Evolutionary conservation across 2,888 invertebrate genomes (phyloP), one percentile per base, ranked within the genome.

Genomic region (Stenoptilia bipunctidactyla): DNA sequence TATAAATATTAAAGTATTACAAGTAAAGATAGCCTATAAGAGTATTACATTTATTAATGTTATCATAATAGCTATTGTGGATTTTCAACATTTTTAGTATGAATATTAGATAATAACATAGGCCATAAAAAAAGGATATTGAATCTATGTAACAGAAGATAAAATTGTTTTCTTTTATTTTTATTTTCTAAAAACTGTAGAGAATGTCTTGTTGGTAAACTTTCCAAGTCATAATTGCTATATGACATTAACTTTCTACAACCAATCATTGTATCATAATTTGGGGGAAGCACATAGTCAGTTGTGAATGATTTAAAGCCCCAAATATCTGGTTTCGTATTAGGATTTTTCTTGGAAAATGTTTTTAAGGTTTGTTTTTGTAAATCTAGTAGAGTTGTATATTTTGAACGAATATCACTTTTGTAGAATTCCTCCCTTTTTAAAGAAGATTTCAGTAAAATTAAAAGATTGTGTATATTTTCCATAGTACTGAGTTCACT

Each of bases 311-410:
- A 34, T 15, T 48, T 50, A 10, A 45, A 50, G 4, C 74, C 76
- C 75, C 74, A 79, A 41, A 77, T 53, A 48, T 67, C 65, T 14
- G 68, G 68, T 13, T 38, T 14, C 1, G 47, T 36, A 14, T 43
- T 37, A 9, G 55, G 6, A n/a, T 42, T 42, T 38, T 55, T 46
- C 36, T 47, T 45, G 12, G 52, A 48, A 1, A 45, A 40, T 15
- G 41, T 39, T 3, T 50, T 42, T n/a, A 35, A 9, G 15, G 33
- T 13, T 13, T 33, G 15, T 2, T n/a, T 13, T 9, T 20, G 8
- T 39, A 61, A 69, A 40, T 52, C 70, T 6, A 76, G 75, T 51
- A 77, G 77, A 27, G 68, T 69, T 44, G 66, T 75, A 0, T 71
- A 44, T 46, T 55, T 61, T 0, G 63, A 42, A 37, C 53, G 36